Evolutionary conservation across 1,140 invertebrate species (phyloP), one percentile per base, ranked within the genome.

Genomic region (Stegodyphus dumicola): DNA sequence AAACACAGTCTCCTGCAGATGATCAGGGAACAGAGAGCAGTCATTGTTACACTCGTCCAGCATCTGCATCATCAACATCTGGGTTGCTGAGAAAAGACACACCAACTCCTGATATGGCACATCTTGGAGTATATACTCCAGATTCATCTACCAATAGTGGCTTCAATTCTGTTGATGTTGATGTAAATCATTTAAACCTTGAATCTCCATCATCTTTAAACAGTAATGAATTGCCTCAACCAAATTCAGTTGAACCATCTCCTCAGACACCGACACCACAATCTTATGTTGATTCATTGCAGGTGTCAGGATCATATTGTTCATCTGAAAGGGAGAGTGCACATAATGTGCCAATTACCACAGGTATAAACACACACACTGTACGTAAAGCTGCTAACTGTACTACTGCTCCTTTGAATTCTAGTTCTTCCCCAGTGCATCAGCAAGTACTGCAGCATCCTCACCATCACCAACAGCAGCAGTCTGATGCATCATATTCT

Each of bases 171-270:
- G 80, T 95, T 94, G 95, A 96, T 85, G 90, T 97, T 73, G 96
- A 96, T 90, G 95, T 96, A 0, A 93, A 93, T 87, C 95, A 96
- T 89, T 90, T 97, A 48, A 95, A 94, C 7, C 90, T 97, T 77
- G 95, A 97, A 89, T 97, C 96, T 0, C 96, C 96, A 0, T 94
- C 95, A 0, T 96, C 95, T 33, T 96, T 97, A 78, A 94, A 95
- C 0, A 95, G 95, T 60, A 92, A 89, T 88, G 95, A 97, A 89
- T 93, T 96, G 89, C 93, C 94, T 2, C 94, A 94, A 13, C 81
- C 60, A 56, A 90, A 89, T 87, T 89, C 90, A 17, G 90, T 90
- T 9, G 90, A 91, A 65, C 84, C 88, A 51, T 51, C 86, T 71
- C 79, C 87, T 71, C 71, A 90, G 71, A 85, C 88, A n/a, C 13